Percentiles rank a stretch among this genome's conserved stretches.
These are phyloP conservation scores for Neolamprologus falcicula DNA, from an alignment of 2,113 vertebrate genomes.

Conservation along the genomic window DNA sequence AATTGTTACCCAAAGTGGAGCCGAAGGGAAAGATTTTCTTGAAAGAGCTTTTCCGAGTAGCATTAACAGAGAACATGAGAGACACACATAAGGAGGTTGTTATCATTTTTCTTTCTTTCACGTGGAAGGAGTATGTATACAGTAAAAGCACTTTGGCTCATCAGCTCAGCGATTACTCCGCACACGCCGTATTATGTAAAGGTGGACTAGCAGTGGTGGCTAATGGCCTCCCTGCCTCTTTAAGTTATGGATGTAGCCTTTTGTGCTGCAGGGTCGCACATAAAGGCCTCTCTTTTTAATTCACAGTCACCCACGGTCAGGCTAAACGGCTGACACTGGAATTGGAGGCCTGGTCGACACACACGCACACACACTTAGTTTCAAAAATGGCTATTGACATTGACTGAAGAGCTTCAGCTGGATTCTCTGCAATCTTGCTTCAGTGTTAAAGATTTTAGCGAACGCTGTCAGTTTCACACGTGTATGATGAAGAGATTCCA, in stretches of 20 bases:
- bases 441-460: slow-evolving; percentile 22
- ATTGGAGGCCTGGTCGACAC: slow-evolving; percentile 54
- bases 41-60: neutral
- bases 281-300: slow-evolving; percentile 76
- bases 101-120: neutral
- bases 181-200: slow-evolving; percentile 70
- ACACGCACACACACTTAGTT: slow-evolving; percentile 9
- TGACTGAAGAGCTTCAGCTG: slow-evolving; percentile 23
- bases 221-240: slow-evolving; percentile 67
- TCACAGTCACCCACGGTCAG: slow-evolving; percentile 72
- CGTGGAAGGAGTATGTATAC: neutral
- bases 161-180: slow-evolving; percentile 63
- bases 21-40: neutral
- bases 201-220: slow-evolving; percentile 55
- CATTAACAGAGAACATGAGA: neutral
- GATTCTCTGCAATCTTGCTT: slow-evolving; percentile 4
- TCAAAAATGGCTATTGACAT: slow-evolving; percentile 54
- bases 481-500: neutral
- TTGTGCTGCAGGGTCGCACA: slow-evolving; percentile 72
- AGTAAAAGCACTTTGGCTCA: slow-evolving; percentile 41
- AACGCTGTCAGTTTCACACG: neutral
- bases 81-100: neutral
- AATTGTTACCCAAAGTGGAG: neutral
- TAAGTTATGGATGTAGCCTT: slow-evolving; percentile 77
- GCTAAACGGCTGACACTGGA: slow-evolving; percentile 71